These are phyloP conservation scores for Aspidapion aeneum DNA, from an alignment of 2,888 invertebrate species.

Conservation along the genomic window DNA sequence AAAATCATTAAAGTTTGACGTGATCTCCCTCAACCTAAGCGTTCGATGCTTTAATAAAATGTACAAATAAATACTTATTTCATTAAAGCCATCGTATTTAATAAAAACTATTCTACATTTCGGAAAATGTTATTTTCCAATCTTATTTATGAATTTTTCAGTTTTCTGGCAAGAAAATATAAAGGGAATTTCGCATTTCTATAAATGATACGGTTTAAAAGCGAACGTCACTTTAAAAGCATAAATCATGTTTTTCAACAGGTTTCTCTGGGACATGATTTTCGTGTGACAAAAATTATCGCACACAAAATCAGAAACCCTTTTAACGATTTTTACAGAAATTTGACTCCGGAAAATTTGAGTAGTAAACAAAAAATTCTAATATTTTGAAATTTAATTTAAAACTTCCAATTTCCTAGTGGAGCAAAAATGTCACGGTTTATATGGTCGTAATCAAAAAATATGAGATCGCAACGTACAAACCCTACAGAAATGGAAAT, in stretches of 20 bases:
- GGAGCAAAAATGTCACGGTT: conserved; percentile 1
- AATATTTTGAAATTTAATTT: not conserved
- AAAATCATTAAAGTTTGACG: too few species aligned
- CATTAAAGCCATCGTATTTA: too few species aligned
- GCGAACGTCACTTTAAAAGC: not conserved
- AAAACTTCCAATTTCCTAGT: not conserved
- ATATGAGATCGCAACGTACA: conserved; percentile 1
- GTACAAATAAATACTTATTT: too few species aligned
- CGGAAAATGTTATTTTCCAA: too few species aligned
- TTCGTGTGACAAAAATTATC: not conserved
- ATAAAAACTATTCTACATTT: too few species aligned
- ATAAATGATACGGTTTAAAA: not conserved
- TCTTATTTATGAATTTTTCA: too few species aligned
- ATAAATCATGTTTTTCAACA: not conserved
- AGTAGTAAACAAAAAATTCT: not conserved
- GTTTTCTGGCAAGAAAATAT: too few species aligned
- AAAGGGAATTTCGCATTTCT: not conserved
- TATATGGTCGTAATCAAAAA: conserved; percentile 1
- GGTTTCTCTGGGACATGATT: not conserved
- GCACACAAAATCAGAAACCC: not conserved
- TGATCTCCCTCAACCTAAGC: too few species aligned
- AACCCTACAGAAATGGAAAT: conserved; percentile 4
- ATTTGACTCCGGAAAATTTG: not conserved
- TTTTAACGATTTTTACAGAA: not conserved
- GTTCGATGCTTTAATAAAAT: too few species aligned